Percentiles rank a stretch among this genome's conserved stretches.
Evolutionary conservation across 2,113 vertebrate genomes (phyloP).

Genomic region (Seriola rivoliana): DNA sequence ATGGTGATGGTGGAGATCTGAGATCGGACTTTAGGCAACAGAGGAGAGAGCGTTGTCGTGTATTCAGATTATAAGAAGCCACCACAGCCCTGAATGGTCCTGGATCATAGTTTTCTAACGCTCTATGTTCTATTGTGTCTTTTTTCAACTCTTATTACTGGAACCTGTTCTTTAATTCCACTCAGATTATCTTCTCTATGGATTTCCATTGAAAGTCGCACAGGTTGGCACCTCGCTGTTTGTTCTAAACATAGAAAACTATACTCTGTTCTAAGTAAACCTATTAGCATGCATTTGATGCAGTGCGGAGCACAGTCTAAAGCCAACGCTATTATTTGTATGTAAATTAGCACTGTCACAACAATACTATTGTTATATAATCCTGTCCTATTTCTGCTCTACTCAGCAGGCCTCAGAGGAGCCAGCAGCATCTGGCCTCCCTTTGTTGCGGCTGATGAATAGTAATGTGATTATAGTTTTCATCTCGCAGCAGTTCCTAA

Average conservation of each 20-base stretch:
- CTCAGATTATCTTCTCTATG: too few relatives aligned
- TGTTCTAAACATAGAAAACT: too few relatives aligned
- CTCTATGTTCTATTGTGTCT: too few relatives aligned
- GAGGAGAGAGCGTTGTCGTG: neutral
- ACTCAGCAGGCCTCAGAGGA: slow-evolving; percentile 17
- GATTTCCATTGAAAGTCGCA: too few relatives aligned
- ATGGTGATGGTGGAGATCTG: slow-evolving; percentile 99
- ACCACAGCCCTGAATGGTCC: too few relatives aligned
- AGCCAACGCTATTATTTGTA: slow-evolving; percentile 16
- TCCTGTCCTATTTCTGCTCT: slow-evolving; percentile 45
- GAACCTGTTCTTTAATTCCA: too few relatives aligned
- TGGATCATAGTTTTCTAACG: too few relatives aligned
- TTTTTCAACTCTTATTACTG: too few relatives aligned
- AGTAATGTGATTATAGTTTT: slow-evolving; percentile 1
- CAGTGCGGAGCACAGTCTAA: slow-evolving; percentile 4
- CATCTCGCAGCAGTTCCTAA: neutral
- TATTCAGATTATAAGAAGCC: too few relatives aligned
- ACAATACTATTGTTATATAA: slow-evolving; percentile 52
- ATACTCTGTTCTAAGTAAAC: neutral
- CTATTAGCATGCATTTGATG: neutral
- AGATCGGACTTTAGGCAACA: slow-evolving; percentile 88
- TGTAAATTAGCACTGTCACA: slow-evolving; percentile 51
- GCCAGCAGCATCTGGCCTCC: slow-evolving; percentile 11
- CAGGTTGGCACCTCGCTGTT: too few relatives aligned
- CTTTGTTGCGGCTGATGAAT: slow-evolving; percentile 25